Percentiles rank a stretch among this genome's conserved stretches.
phyloP scores from a whole-genome alignment of 1,140 invertebrate species.

The Samia ricini region DNA sequence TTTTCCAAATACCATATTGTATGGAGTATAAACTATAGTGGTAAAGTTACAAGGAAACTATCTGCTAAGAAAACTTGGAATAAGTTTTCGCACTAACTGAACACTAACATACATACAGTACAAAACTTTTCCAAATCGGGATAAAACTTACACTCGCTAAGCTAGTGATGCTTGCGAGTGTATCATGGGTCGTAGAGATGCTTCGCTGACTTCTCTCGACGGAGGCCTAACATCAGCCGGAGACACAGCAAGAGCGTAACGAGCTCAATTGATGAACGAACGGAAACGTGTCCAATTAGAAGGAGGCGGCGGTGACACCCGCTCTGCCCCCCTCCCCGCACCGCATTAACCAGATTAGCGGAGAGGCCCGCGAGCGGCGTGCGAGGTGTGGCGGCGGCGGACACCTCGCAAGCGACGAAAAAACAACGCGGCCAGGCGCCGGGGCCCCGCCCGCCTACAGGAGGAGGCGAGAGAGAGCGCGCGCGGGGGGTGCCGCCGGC shows the following conservation, averaged over 20 bases:
- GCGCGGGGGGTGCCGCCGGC: slow-evolving; percentile 63
- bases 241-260: slow-evolving; percentile 64
- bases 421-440: slow-evolving; percentile 60
- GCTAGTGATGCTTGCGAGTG: slow-evolving; percentile 3
- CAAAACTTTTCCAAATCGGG: background rate
- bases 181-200: background rate
- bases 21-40: background rate
- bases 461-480: slow-evolving; percentile 32
- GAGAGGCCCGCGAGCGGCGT: slow-evolving; percentile 31
- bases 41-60: background rate
- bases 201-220: background rate
- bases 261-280: slow-evolving; percentile 73
- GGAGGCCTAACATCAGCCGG: slow-evolving; percentile 24
- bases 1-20: too few species aligned
- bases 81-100: background rate
- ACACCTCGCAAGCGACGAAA: slow-evolving; percentile 64
- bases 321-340: slow-evolving; percentile 49
- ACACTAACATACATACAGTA: background rate
- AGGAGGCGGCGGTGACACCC: slow-evolving; percentile 52
- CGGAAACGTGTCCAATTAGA: slow-evolving; percentile 75
- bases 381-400: slow-evolving; percentile 66
- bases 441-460: slow-evolving; percentile 32
- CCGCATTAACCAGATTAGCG: slow-evolving; percentile 68
- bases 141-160: slow-evolving; percentile 1
- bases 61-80: background rate